Evolutionary conservation across 2,888 invertebrate genomes (phyloP).

Genomic region (Odontothrips loti): DNA sequence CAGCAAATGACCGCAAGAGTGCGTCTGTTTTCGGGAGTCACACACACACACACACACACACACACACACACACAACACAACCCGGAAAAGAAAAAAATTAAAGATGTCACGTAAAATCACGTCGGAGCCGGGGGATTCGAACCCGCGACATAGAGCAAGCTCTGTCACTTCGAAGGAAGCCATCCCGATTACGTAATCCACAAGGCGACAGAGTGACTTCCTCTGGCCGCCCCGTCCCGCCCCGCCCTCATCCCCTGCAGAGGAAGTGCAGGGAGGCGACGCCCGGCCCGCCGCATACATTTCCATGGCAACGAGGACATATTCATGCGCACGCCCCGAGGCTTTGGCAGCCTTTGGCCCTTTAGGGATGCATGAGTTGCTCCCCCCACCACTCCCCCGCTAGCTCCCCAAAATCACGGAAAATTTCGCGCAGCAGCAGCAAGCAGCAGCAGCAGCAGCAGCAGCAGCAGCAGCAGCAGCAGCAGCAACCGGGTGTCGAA

Average conservation of each 20-base stretch:
- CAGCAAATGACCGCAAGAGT: no score
- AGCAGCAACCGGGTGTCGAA: no score
- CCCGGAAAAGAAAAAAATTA: no score
- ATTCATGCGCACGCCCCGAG: not conserved
- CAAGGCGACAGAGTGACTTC: not conserved
- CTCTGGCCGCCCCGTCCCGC: not conserved
- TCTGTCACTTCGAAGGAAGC: not conserved
- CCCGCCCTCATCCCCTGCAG: not conserved
- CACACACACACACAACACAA: no score
- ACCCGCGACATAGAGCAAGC: not conserved
- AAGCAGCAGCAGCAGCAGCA: no score
- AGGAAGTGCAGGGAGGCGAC: not conserved
- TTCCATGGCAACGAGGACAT: slow-evolving; percentile 3
- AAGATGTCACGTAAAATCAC: no score
- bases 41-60: no score
- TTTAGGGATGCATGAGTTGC: slow-evolving; percentile 10
- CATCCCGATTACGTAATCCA: not conserved
- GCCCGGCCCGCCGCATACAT: not conserved
- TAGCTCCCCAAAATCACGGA: not conserved
- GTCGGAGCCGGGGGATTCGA: not conserved
- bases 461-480: no score
- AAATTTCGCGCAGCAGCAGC: no score
- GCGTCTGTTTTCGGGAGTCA: no score
- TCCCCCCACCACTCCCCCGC: not conserved
- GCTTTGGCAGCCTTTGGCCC: not conserved